Conservation (phyloP, 1,140 invertebrate genomes). For the Saccostrea glomerata region DNA sequence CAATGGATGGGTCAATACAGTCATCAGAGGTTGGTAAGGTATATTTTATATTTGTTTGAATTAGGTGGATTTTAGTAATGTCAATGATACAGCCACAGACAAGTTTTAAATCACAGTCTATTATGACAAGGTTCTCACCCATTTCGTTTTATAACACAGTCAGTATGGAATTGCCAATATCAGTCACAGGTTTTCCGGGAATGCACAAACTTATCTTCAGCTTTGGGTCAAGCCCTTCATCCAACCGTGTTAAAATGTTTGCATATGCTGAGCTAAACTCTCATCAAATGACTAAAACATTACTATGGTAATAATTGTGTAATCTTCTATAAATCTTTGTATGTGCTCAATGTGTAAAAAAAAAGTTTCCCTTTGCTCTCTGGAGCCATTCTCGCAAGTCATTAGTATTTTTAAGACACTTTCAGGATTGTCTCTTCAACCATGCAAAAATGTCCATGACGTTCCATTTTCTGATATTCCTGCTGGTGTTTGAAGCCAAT, state of each 20-base stretch:
- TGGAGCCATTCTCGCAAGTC: constrained; percentile 55
- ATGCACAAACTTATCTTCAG: constrained; percentile 55
- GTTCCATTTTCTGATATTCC: constrained; percentile 60
- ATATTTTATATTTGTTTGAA: not conserved
- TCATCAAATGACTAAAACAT: constrained; percentile 58
- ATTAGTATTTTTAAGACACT: constrained; percentile 44
- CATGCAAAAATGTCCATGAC: constrained; percentile 63
- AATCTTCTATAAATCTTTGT: constrained; percentile 57
- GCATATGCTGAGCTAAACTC: constrained; percentile 43
- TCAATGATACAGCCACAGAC: constrained; percentile 12
- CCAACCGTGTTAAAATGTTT: constrained; percentile 52
- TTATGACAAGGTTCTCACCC: constrained; percentile 42
- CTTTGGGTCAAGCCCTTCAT: constrained; percentile 42
- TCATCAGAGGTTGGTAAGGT: constrained; percentile 49
- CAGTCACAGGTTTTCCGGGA: not conserved
- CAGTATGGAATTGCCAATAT: not conserved
- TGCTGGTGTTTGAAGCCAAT: constrained; percentile 56
- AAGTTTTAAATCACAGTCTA: constrained; percentile 16
- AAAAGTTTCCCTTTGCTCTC: constrained; percentile 44
- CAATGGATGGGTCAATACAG: constrained; percentile 35
- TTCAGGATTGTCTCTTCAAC: constrained; percentile 57
- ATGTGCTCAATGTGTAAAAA: constrained; percentile 55
- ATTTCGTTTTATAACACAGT: constrained; percentile 39
- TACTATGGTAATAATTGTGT: constrained; percentile 57
- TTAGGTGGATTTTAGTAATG: not conserved